These are phyloP conservation scores for Tethea ocularis DNA, from an alignment of 2,888 invertebrate species.

Conservation along the genomic window DNA sequence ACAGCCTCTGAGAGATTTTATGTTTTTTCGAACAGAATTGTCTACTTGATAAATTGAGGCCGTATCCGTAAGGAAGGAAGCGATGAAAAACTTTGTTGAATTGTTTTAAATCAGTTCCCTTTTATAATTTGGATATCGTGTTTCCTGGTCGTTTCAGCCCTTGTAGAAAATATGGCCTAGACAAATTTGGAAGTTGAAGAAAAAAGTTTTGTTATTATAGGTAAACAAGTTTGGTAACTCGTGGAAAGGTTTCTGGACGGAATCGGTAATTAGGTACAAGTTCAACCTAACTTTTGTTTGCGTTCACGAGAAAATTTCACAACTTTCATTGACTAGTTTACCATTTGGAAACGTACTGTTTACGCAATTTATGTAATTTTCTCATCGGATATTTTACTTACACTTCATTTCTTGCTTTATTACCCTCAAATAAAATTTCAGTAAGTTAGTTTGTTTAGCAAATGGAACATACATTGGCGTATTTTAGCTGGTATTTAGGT, in stretches of 20 bases:
- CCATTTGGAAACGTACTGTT: conserved; percentile 14
- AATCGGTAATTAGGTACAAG: conserved; percentile 69
- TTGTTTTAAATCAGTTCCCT: conserved; percentile 63
- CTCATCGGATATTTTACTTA: conserved; percentile 11
- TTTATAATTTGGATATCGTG: conserved; percentile 67
- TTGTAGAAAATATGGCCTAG: conserved; percentile 64
- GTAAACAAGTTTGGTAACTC: conserved; percentile 56
- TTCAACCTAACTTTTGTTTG: conserved; percentile 55
- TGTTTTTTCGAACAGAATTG: conserved; percentile 35
- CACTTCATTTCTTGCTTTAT: not conserved
- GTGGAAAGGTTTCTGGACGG: conserved; percentile 50
- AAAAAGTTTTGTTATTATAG: conserved; percentile 42
- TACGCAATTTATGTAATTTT: conserved; percentile 16
- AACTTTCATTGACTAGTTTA: conserved; percentile 45
- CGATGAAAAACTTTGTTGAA: conserved; percentile 60
- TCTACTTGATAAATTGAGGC: conserved; percentile 59
- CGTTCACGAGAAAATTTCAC: conserved; percentile 38
- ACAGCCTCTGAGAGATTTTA: conserved; percentile 15
- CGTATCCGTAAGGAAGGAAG: conserved; percentile 51
- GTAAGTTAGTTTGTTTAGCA: no score
- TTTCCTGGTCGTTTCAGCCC: conserved; percentile 50
- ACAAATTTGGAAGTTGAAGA: conserved; percentile 59
- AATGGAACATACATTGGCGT: no score
- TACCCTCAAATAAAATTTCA: no score
- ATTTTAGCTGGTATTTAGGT: no score